Evolutionary conservation across 2,888 invertebrate genomes (phyloP).

Genomic region (Aromia moschata): DNA sequence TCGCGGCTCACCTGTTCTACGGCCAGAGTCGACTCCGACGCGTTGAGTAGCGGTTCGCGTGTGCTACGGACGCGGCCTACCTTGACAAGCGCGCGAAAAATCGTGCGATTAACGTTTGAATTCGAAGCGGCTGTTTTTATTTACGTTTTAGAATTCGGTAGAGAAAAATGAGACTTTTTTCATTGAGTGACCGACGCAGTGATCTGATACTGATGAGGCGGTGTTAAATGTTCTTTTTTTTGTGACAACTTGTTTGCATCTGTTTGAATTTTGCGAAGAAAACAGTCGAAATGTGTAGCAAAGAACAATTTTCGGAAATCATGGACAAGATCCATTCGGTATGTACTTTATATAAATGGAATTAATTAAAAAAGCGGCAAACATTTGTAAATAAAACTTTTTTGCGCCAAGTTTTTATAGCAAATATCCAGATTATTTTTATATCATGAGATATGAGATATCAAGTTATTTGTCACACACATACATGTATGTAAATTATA

Average conservation of each 20-base stretch:
- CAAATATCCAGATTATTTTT: too few relatives aligned
- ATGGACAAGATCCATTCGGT: slow-evolving; percentile 81
- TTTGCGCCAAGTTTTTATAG: too few relatives aligned
- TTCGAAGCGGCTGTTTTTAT: too few relatives aligned
- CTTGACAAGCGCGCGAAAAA: not conserved
- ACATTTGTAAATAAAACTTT: not conserved
- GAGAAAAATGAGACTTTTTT: slow-evolving; percentile 17
- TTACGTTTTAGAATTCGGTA: too few relatives aligned
- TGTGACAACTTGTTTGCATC: slow-evolving; percentile 5
- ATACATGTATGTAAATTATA: too few relatives aligned
- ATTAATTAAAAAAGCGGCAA: not conserved
- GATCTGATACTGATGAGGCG: not conserved
- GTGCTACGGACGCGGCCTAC: not conserved
- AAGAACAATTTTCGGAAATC: slow-evolving; percentile 75
- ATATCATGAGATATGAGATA: too few relatives aligned
- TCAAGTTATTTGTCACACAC: too few relatives aligned
- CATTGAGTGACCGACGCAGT: not conserved
- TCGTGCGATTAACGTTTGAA: slow-evolving; percentile 12
- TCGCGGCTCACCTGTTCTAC: slow-evolving; percentile 37
- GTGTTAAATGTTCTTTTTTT: slow-evolving; percentile 11
- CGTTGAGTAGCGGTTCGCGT: slow-evolving; percentile 6
- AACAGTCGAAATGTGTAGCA: slow-evolving; percentile 70
- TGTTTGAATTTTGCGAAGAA: slow-evolving; percentile 2
- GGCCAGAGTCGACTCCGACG: slow-evolving; percentile 30
- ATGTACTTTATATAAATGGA: slow-evolving; percentile 58